Evolutionary conservation across 2,888 invertebrate genomes (phyloP).

Genomic region (Coelopa pilipes): DNA sequence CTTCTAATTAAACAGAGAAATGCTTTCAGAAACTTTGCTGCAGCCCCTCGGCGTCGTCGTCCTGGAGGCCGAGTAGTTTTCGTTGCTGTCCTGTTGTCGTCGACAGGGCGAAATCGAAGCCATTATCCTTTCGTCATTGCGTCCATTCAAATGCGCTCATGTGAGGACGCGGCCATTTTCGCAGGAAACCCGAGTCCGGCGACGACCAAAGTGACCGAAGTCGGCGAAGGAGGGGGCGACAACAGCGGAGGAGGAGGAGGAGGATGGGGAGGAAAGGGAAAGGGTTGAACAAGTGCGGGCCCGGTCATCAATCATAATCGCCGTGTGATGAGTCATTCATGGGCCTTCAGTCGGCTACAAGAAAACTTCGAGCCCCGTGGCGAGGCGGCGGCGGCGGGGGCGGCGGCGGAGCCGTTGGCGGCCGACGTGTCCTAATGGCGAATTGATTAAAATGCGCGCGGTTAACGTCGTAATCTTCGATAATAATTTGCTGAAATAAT

Average conservation of each 20-base stretch:
- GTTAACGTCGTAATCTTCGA: constrained; percentile 20
- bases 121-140: constrained; percentile 21
- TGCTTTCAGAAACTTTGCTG: constrained; percentile 27
- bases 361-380: background rate
- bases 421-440: background rate
- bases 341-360: constrained; percentile 10
- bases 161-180: constrained; percentile 26
- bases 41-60: background rate
- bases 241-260: constrained; percentile 10
- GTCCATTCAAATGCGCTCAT: constrained; percentile 1
- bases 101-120: background rate
- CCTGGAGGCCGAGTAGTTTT: no score
- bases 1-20: constrained; percentile 33
- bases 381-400: background rate
- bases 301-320: constrained; percentile 35
- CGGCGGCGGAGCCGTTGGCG: no score
- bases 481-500: constrained; percentile 28
- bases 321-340: constrained; percentile 31
- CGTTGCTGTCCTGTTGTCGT: background rate
- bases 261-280: constrained; percentile 18
- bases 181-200: background rate
- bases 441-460: constrained; percentile 29
- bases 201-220: background rate
- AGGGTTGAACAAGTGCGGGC: constrained; percentile 29
- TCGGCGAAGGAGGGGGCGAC: background rate